A percentile compares a stretch with the other conserved stretches of the same genome.
Conservation (phyloP, 1,140 invertebrate species). For the Pseudachorutes palmiensis region DNA sequence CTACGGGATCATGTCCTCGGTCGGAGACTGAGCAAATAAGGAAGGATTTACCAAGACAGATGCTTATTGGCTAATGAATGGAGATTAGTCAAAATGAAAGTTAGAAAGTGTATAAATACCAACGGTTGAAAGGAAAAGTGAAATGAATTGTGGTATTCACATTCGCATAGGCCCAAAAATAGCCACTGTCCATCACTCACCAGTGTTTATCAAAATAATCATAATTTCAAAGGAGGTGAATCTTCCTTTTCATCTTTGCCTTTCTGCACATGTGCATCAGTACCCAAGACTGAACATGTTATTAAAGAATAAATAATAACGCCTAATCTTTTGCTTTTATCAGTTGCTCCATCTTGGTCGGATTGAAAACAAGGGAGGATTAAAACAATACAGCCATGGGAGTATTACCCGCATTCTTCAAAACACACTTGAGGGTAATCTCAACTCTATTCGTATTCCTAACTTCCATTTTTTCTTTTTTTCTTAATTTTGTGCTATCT, state of each 20-base stretch:
- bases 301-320: conserved; percentile 14
- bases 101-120: conserved; percentile 11
- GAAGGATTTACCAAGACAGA: background rate
- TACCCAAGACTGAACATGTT: no score
- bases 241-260: background rate
- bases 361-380: background rate
- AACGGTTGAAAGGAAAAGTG: background rate
- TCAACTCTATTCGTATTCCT: no score
- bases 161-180: background rate
- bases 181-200: no score
- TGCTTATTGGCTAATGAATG: background rate
- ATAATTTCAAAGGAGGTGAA: background rate
- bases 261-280: no score
- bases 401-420: background rate
- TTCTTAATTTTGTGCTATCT: no score
- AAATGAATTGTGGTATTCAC: background rate
- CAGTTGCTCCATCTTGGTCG: background rate
- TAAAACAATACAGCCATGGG: background rate
- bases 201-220: no score
- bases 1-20: background rate
- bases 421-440: no score
- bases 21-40: background rate
- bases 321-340: background rate
- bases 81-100: conserved; percentile 11
- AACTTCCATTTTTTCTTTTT: no score